A percentile compares a stretch with the other conserved stretches of the same genome.
Conservation (phyloP, 1,140 invertebrate species). For the Holotrichia oblita region DNA sequence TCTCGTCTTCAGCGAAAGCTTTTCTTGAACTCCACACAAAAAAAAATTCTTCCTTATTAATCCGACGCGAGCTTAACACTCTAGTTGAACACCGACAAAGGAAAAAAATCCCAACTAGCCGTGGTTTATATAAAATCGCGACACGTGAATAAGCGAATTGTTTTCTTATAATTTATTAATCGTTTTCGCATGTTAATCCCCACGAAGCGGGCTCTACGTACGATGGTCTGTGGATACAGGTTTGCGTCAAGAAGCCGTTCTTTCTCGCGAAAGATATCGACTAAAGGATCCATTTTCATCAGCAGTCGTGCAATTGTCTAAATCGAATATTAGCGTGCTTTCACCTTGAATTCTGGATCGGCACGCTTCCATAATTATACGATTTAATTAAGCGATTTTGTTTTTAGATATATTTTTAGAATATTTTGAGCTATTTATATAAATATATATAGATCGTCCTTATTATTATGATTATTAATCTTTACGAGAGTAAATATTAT, state of each 20-base stretch:
- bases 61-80: background rate
- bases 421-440: no score
- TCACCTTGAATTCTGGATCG: conserved; percentile 13
- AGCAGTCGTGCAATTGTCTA: background rate
- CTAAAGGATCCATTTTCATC: background rate
- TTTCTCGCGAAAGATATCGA: background rate
- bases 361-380: conserved; percentile 4
- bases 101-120: conserved; percentile 4
- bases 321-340: conserved; percentile 13
- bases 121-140: conserved; percentile 25
- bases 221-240: background rate
- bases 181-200: background rate
- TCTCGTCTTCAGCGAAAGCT: no score
- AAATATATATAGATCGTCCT: no score
- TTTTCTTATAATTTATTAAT: background rate
- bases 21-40: no score
- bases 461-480: no score
- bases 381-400: conserved; percentile 1
- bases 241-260: background rate
- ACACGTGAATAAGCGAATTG: background rate
- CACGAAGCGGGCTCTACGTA: background rate
- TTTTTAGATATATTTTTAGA: no score
- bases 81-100: background rate
- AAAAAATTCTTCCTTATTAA: no score
- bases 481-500: no score